Evolutionary conservation across 2,888 invertebrate genomes (phyloP).

Genomic region (Gryllus longicercus): DNA sequence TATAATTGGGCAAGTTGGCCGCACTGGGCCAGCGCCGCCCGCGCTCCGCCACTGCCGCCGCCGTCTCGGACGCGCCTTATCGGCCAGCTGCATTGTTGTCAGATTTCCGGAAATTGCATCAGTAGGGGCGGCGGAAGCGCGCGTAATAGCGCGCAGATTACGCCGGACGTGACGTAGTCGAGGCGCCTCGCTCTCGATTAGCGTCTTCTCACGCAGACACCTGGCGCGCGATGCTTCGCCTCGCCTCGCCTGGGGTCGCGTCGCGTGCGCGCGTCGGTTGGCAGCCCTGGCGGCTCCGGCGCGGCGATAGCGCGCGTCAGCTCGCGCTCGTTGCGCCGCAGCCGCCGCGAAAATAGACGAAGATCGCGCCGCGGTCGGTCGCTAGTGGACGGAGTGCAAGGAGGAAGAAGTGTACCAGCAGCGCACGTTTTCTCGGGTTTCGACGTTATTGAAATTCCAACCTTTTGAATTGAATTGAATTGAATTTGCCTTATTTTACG

Average conservation of each 20-base stretch:
- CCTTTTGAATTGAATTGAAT: too few species aligned
- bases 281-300: not conserved
- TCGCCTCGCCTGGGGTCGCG: not conserved
- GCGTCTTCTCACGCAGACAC: constrained; percentile 17
- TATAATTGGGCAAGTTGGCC: constrained; percentile 10
- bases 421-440: too few species aligned
- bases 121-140: constrained; percentile 17
- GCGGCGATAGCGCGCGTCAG: not conserved
- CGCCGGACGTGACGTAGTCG: constrained; percentile 4
- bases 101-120: not conserved
- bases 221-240: not conserved
- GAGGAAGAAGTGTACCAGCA: too few species aligned
- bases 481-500: too few species aligned
- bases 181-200: not conserved
- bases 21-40: not conserved
- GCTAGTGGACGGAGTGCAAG: too few species aligned
- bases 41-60: not conserved
- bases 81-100: constrained; percentile 9
- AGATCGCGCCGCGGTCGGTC: too few species aligned
- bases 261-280: not conserved
- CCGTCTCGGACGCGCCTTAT: not conserved
- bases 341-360: too few species aligned
- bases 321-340: too few species aligned
- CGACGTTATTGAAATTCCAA: too few species aligned
- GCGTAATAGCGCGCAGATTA: constrained; percentile 10